Conservation (phyloP, 2,888 invertebrate species). For the Neoaliturus tenellus region DNA sequence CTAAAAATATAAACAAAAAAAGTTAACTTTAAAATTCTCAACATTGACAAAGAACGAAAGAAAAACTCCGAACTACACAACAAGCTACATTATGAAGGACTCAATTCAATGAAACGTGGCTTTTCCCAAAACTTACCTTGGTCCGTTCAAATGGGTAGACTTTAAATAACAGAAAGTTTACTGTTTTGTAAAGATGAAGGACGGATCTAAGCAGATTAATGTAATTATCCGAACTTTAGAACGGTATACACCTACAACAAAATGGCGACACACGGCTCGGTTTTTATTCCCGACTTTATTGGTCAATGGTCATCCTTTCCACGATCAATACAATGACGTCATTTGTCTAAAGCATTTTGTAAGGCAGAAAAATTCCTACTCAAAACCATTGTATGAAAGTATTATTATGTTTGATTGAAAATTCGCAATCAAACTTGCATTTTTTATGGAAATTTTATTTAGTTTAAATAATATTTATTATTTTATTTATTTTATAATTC, state of each 20-base stretch:
- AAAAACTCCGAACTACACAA: not conserved
- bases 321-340: slow-evolving; percentile 75
- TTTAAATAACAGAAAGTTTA: slow-evolving; percentile 77
- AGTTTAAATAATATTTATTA: too few relatives aligned
- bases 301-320: slow-evolving; percentile 72
- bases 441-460: too few relatives aligned
- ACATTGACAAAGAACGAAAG: slow-evolving; percentile 18
- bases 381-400: too few relatives aligned
- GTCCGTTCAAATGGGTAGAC: slow-evolving; percentile 86
- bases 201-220: slow-evolving; percentile 72
- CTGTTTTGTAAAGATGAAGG: slow-evolving; percentile 71
- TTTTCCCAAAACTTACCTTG: slow-evolving; percentile 77
- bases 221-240: slow-evolving; percentile 64
- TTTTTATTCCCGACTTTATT: slow-evolving; percentile 27
- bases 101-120: not conserved
- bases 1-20: too few relatives aligned
- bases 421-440: too few relatives aligned
- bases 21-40: too few relatives aligned
- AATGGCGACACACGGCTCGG: slow-evolving; percentile 71
- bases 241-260: slow-evolving; percentile 73
- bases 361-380: not conserved
- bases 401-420: too few relatives aligned
- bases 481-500: too few relatives aligned
- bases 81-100: not conserved
- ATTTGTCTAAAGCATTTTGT: slow-evolving; percentile 64